phyloP scores from a whole-genome alignment of 2,113 vertebrate species.

The Leuciscus idus region DNA sequence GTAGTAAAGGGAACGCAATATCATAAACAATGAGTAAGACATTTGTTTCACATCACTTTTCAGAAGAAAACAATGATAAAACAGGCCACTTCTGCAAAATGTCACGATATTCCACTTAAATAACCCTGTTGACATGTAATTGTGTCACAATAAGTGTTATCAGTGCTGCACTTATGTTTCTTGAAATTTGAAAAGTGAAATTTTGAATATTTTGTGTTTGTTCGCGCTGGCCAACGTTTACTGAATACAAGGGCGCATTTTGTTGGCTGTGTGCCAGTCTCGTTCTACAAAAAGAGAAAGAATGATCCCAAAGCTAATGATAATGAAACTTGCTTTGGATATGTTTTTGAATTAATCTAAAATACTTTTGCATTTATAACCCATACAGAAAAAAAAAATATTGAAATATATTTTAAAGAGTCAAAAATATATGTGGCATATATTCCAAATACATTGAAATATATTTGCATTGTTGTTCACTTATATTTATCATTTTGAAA shows the following conservation, averaged over 20 bases:
- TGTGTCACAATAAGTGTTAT: not conserved
- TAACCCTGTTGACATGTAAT: not conserved
- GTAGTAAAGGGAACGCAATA: not conserved
- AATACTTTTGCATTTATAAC: no score
- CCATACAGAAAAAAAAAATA: no score
- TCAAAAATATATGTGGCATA: no score
- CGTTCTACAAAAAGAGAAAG: not conserved
- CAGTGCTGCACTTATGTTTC: not conserved
- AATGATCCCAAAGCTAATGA: not conserved
- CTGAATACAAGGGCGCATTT: not conserved
- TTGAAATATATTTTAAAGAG: no score
- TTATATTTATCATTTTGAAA: no score
- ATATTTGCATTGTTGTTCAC: no score
- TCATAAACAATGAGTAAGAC: conserved; percentile 7
- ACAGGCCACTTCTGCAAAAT: conserved; percentile 13
- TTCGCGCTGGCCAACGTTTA: no score
- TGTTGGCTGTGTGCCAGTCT: not conserved
- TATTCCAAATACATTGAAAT: no score
- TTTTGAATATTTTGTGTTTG: not conserved
- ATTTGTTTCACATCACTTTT: conserved; percentile 10
- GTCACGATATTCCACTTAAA: not conserved
- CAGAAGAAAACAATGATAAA: conserved; percentile 19
- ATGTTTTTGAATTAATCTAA: not conserved
- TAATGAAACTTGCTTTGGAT: not conserved
- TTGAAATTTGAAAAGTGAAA: not conserved